These are phyloP conservation scores for Mesembrinibis cayennensis DNA, from an alignment of 2,113 vertebrate genomes.

Conservation along the genomic window DNA sequence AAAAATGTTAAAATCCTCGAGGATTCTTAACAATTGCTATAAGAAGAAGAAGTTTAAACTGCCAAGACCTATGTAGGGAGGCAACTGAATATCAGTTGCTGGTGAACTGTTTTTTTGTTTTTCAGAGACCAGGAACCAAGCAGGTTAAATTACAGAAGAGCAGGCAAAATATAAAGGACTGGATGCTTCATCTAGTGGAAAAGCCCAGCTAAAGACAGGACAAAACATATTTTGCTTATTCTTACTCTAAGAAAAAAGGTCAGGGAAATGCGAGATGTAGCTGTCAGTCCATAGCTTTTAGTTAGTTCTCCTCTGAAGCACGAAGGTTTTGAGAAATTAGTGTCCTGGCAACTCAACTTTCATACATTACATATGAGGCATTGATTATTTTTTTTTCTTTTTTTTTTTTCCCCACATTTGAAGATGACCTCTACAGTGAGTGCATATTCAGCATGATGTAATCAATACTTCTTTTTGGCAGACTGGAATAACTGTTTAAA, in stretches of 20 bases:
- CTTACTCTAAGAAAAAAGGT: neutral
- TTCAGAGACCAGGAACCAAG: neutral
- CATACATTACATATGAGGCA: constrained; percentile 10
- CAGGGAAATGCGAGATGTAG: neutral
- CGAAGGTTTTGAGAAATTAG: neutral
- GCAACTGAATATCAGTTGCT: neutral
- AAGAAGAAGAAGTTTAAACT: neutral
- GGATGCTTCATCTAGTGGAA: neutral
- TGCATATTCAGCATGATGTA: constrained; percentile 5
- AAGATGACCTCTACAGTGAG: constrained; percentile 10
- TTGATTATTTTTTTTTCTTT: too few relatives aligned
- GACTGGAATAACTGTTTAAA: constrained; percentile 19
- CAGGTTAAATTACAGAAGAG: neutral
- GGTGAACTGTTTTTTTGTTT: neutral
- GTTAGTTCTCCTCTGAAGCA: neutral
- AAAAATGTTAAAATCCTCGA: neutral
- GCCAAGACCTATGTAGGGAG: neutral
- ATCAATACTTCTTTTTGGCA: constrained; percentile 42
- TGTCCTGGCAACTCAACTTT: neutral
- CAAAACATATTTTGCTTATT: neutral
- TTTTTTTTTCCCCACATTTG: neutral
- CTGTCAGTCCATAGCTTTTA: neutral
- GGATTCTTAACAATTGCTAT: neutral
- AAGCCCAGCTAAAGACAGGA: neutral
- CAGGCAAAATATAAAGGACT: neutral